Evolutionary conservation across 2,888 invertebrate species (phyloP).

Genomic region (Drosophila anomalata): DNA sequence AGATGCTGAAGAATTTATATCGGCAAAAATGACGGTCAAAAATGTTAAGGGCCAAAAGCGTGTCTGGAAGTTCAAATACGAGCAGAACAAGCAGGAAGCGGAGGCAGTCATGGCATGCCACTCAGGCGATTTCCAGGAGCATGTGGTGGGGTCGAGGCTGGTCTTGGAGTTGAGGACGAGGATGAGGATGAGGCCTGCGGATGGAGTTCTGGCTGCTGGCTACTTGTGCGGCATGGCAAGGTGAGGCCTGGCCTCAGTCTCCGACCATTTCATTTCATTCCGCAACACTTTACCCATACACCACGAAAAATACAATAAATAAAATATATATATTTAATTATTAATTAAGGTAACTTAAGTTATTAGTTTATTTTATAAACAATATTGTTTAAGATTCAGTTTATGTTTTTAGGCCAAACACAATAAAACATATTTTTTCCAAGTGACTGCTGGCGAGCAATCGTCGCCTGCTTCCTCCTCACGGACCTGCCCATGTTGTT

Average conservation of each 20-base stretch:
- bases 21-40: constrained; percentile 75
- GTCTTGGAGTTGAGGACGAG: constrained; percentile 4
- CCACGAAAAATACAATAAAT: not conserved
- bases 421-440: not conserved
- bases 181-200: constrained; percentile 25
- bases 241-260: constrained; percentile 57
- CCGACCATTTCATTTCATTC: constrained; percentile 33
- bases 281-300: constrained; percentile 14
- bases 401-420: too few relatives aligned
- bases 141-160: constrained; percentile 12
- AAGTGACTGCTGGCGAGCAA: constrained; percentile 18
- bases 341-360: too few relatives aligned
- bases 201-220: constrained; percentile 52
- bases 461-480: constrained; percentile 31
- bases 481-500: constrained; percentile 57
- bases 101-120: constrained; percentile 58
- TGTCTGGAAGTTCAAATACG: constrained; percentile 81
- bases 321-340: too few relatives aligned
- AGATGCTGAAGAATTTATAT: constrained; percentile 68
- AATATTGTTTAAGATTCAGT: too few relatives aligned
- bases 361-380: too few relatives aligned
- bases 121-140: constrained; percentile 46
- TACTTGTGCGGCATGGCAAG: constrained; percentile 74
- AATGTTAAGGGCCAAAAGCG: constrained; percentile 82
- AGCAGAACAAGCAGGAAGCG: constrained; percentile 51